Conservation (phyloP, 2,113 vertebrate species). For the Onychorhynchus coronatus region DNA sequence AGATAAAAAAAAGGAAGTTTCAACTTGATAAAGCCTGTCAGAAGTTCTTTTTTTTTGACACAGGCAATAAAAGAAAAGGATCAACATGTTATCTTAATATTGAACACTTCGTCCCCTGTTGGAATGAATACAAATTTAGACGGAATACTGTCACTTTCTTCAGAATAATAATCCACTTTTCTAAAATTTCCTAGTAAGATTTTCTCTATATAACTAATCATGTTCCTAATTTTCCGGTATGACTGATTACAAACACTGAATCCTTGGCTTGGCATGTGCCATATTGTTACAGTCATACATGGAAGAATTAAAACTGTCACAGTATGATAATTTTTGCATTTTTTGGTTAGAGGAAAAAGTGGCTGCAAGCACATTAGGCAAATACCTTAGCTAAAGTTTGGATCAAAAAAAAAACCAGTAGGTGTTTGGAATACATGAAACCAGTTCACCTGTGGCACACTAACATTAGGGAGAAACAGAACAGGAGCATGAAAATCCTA, state of each 20-base stretch:
- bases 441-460: not conserved
- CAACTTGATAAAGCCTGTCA: not conserved
- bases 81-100: not conserved
- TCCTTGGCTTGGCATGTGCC: not conserved
- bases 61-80: not conserved
- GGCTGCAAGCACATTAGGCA: not conserved
- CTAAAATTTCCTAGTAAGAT: not conserved
- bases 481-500: not conserved
- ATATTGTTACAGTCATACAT: not conserved
- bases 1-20: not conserved
- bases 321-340: not conserved
- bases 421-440: not conserved
- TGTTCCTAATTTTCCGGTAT: not conserved
- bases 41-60: not conserved
- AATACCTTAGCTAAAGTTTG: not conserved
- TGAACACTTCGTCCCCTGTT: not conserved
- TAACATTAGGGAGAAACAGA: not conserved
- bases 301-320: not conserved
- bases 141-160: not conserved
- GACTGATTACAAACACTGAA: not conserved
- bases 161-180: not conserved
- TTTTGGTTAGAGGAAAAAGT: not conserved
- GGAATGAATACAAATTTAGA: not conserved
- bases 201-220: not conserved
- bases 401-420: not conserved